Conservation (phyloP, 1,140 invertebrate genomes). For the Nephila pilipes region DNA sequence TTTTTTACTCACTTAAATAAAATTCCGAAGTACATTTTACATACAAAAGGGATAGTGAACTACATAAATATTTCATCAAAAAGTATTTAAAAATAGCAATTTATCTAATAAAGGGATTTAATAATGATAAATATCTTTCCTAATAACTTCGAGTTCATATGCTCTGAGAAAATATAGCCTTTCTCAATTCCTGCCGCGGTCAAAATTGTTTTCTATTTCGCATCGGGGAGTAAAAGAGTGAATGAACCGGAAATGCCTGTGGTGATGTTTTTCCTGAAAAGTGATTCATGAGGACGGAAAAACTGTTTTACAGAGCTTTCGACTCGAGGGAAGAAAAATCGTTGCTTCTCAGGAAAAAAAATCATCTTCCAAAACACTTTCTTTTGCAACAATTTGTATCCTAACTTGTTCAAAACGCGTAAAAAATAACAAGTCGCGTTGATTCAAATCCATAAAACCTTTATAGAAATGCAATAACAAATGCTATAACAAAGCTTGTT, state of each 20-base stretch:
- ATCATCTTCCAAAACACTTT: neutral
- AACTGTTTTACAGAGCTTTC: neutral
- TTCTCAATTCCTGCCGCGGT: neutral
- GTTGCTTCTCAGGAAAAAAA: neutral
- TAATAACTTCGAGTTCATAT: too few relatives aligned
- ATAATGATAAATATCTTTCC: too few relatives aligned
- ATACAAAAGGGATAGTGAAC: too few relatives aligned
- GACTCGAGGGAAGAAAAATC: neutral
- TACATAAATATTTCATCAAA: too few relatives aligned
- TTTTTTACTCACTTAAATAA: too few relatives aligned
- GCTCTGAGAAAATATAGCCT: neutral
- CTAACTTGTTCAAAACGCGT: neutral
- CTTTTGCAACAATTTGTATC: neutral
- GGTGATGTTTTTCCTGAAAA: neutral
- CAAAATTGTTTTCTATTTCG: slow-evolving; percentile 1
- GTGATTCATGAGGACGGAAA: neutral
- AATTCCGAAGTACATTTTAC: too few relatives aligned
- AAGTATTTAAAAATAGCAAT: too few relatives aligned
- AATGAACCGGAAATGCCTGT: neutral
- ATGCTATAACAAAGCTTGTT: neutral
- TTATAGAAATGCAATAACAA: neutral
- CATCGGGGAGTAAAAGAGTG: neutral
- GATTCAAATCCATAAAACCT: slow-evolving; percentile 1
- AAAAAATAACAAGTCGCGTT: slow-evolving; percentile 6
- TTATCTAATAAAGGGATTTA: too few relatives aligned